phyloP scores from a whole-genome alignment of 2,888 invertebrate genomes.

The Chironomus tentans region DNA sequence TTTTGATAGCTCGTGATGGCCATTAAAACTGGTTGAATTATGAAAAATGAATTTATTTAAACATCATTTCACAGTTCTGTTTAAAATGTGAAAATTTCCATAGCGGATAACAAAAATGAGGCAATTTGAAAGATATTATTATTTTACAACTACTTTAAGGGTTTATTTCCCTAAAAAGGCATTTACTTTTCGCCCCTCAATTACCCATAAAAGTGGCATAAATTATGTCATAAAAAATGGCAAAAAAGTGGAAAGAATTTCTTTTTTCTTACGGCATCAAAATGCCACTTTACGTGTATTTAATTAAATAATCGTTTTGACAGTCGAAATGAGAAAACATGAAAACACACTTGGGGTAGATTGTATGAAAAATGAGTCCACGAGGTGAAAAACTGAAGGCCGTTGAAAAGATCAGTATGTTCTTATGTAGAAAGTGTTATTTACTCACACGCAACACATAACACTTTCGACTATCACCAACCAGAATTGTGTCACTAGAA shows the following conservation, averaged over 20 bases:
- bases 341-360: neutral
- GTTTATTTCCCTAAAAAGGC: neutral
- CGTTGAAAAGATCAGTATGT: neutral
- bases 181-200: neutral
- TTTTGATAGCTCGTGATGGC: neutral
- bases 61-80: too few relatives aligned
- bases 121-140: neutral
- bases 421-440: neutral
- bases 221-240: neutral
- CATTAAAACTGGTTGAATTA: too few relatives aligned
- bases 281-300: slow-evolving; percentile 8
- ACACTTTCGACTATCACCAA: too few relatives aligned
- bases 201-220: neutral
- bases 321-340: slow-evolving; percentile 4
- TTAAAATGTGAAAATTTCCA: neutral
- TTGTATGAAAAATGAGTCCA: slow-evolving; percentile 19
- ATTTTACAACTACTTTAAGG: neutral
- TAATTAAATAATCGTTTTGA: slow-evolving; percentile 23
- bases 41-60: too few relatives aligned
- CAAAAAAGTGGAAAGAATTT: neutral
- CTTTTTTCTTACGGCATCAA: neutral
- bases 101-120: neutral
- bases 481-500: too few relatives aligned
- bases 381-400: neutral
- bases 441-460: too few relatives aligned